Evolutionary conservation across 2,113 vertebrate species (phyloP), one percentile per base, ranked within the genome.

Genomic region (Pollachius pollachius): DNA sequence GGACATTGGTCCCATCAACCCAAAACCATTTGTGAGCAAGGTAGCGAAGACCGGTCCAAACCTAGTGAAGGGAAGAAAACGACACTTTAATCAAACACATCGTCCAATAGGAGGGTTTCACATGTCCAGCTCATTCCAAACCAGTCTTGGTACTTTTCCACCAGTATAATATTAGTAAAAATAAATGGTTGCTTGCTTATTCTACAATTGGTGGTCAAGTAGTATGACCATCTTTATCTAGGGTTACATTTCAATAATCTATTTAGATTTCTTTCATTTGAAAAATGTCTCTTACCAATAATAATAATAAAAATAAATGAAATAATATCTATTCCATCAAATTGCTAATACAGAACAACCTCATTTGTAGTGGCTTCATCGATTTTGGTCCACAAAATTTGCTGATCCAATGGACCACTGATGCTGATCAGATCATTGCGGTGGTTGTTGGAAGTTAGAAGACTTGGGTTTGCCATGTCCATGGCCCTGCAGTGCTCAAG

Each of bases 21-120:
- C 79, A 82, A 13, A 16, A 70, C 84, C 82, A 88, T 5, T 58
- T 0, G 0, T 66, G 75, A 57, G 41, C 77, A 58, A 83, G 34
- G 64, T 83, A 85, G 0, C 79, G 75, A 15, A 83, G 69, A 18
- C 82, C 69, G 0, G 7, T 69, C 82, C 81, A 86, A 25, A 67
- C 71, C 86, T 86, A 72, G 58, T 52, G 52, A 48, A 62, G 21
- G 56, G 63, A 1, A 79, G 7, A 66, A 56, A 13, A 9, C 13
- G 59, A 70, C 48, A 0, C 6, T n/a, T 17, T 4, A 13, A 56
- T 13, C 12, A 3, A 56, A 56, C 13, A 56, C 52, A 56, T 17
- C 17, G 13, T 17, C 52, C 52, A 13, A 13, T 15, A 17, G 30
- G 30, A 34, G 30, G 30, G 30, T 34, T 34, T 5, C 30, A 34